These are phyloP conservation scores for Cryptotis parvus DNA, from an alignment of 2,113 vertebrate species.

Conservation along the genomic window DNA sequence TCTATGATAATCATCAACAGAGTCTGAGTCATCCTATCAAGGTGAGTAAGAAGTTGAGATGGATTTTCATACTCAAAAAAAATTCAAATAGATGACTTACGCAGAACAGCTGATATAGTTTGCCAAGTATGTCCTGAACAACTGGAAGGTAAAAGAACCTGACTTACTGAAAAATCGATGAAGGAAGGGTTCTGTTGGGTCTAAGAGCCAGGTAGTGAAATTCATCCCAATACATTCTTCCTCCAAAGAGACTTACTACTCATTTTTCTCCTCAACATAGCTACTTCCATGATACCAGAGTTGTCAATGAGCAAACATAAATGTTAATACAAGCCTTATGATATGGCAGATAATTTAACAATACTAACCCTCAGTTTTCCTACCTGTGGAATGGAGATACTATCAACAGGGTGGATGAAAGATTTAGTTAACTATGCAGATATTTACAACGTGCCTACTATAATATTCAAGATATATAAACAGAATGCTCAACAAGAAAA, in stretches of 20 bases:
- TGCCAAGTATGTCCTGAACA: no score
- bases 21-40: background rate
- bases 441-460: background rate
- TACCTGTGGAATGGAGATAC: background rate
- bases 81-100: slow-evolving; percentile 10
- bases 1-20: background rate
- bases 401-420: background rate
- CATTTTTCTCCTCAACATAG: background rate
- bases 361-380: background rate
- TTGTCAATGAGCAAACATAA: background rate
- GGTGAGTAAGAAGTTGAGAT: slow-evolving; percentile 41
- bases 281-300: background rate
- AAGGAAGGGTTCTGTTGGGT: background rate
- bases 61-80: slow-evolving; percentile 16
- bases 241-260: background rate
- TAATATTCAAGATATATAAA: no score
- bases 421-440: background rate
- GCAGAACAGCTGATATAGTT: no score
- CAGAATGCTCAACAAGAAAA: no score
- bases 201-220: background rate
- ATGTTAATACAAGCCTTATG: background rate
- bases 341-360: background rate
- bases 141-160: background rate
- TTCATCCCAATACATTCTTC: background rate
- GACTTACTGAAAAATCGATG: slow-evolving; percentile 26